Evolutionary conservation across 2,888 invertebrate species (phyloP).

Genomic region (Fissipunctia ypsillon): DNA sequence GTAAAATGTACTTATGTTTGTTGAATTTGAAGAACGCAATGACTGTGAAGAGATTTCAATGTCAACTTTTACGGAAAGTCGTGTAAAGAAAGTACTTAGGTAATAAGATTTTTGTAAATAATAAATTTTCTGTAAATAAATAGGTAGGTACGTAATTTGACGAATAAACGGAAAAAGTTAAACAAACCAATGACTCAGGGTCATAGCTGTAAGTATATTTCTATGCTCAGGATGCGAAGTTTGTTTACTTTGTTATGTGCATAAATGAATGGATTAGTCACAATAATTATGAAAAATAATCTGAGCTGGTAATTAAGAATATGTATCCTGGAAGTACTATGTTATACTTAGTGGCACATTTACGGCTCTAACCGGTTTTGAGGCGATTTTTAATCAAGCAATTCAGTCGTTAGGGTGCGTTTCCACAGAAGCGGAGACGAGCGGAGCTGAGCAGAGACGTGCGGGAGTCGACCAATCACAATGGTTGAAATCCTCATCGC

Average conservation of each 20-base stretch:
- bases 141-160: background rate
- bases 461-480: too few relatives aligned
- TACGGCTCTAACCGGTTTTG: background rate
- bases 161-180: background rate
- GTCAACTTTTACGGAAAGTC: background rate
- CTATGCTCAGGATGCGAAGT: background rate
- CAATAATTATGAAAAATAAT: background rate
- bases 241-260: background rate
- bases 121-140: too few relatives aligned
- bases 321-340: background rate
- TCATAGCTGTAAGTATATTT: too few relatives aligned
- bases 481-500: too few relatives aligned
- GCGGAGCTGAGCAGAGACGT: too few relatives aligned
- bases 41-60: background rate
- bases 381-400: background rate
- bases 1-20: background rate
- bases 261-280: conserved; percentile 11
- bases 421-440: too few relatives aligned
- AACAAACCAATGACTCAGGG: conserved; percentile 12
- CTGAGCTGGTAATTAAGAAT: background rate
- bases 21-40: background rate
- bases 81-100: background rate
- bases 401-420: too few relatives aligned
- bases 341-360: background rate
- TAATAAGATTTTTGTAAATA: background rate